phyloP scores from a whole-genome alignment of 23 tunicate species.

The Clavelina lepadiformis region DNA sequence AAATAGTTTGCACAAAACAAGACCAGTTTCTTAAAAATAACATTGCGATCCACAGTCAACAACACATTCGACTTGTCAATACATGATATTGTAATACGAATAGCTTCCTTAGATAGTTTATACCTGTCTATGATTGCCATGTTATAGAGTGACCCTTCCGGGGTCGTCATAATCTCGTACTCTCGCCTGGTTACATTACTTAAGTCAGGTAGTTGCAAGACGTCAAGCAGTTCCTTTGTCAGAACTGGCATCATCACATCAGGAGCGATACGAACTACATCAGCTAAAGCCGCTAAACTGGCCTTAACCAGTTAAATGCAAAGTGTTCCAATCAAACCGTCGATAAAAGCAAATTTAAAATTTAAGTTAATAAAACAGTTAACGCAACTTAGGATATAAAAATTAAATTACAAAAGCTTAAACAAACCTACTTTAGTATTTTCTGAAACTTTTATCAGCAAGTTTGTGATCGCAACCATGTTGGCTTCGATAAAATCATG shows the following conservation, averaged over 20 bases:
- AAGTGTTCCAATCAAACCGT: no score
- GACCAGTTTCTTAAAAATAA: no score
- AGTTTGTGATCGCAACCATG: constrained; percentile 1
- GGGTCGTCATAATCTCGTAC: constrained; percentile 53
- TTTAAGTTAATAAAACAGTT: no score
- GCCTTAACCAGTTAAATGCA: constrained; percentile 42
- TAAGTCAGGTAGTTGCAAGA: constrained; percentile 5
- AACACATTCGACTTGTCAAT: no score
- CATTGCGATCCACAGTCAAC: no score
- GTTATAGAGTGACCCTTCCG: constrained; percentile 77
- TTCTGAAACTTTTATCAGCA: not conserved
- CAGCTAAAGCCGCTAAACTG: constrained; percentile 35
- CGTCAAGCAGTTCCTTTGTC: not conserved
- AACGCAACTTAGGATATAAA: no score
- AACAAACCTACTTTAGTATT: constrained; percentile 19
- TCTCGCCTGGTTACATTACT: constrained; percentile 36
- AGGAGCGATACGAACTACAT: constrained; percentile 47
- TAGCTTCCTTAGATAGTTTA: no score
- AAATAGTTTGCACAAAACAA: no score
- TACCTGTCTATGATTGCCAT: constrained; percentile 68
- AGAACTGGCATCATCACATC: constrained; percentile 44
- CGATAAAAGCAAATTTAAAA: not conserved
- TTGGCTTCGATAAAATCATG: constrained; percentile 16
- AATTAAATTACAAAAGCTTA: no score
- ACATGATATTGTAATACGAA: no score